phyloP scores from a whole-genome alignment of 2,113 vertebrate genomes.

The Chaetorhynchus papuensis region DNA sequence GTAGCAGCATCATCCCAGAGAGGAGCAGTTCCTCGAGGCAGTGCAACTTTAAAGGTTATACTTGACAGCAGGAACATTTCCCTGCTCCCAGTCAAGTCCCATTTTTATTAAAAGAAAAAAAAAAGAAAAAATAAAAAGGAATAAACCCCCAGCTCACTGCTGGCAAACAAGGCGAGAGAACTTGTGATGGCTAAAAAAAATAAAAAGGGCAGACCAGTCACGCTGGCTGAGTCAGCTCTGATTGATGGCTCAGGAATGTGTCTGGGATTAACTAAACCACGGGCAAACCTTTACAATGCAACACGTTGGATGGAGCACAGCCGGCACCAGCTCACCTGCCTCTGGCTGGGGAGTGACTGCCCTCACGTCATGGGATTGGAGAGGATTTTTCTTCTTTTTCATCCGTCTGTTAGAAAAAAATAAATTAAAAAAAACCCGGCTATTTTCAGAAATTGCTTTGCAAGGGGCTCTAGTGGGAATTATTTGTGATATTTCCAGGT shows the following conservation, averaged over 20 bases:
- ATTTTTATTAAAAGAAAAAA: neutral
- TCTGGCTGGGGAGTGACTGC: neutral
- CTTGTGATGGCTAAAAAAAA: slow-evolving; percentile 21
- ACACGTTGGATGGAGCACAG: neutral
- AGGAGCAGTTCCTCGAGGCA: neutral
- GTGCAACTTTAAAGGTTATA: neutral
- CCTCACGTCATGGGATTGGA: neutral
- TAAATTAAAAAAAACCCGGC: accelerated
- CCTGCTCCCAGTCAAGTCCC: neutral
- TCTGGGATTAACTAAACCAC: slow-evolving; percentile 21
- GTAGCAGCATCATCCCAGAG: neutral
- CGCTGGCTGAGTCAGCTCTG: slow-evolving; percentile 48
- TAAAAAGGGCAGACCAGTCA: neutral
- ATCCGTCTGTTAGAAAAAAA: neutral
- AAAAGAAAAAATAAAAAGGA: neutral
- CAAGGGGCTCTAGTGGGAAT: neutral
- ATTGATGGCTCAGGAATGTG: slow-evolving; percentile 51
- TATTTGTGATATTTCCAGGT: neutral
- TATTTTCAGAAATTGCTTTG: neutral
- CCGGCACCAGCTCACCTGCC: slow-evolving; percentile 12
- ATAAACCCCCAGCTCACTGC: neutral
- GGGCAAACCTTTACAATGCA: neutral
- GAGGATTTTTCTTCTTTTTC: neutral
- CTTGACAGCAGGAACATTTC: neutral
- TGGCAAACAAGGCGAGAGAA: neutral